Evolutionary conservation across 2,888 invertebrate species (phyloP), one percentile per base, ranked within the genome.

Genomic region (Latrodectus elegans): DNA sequence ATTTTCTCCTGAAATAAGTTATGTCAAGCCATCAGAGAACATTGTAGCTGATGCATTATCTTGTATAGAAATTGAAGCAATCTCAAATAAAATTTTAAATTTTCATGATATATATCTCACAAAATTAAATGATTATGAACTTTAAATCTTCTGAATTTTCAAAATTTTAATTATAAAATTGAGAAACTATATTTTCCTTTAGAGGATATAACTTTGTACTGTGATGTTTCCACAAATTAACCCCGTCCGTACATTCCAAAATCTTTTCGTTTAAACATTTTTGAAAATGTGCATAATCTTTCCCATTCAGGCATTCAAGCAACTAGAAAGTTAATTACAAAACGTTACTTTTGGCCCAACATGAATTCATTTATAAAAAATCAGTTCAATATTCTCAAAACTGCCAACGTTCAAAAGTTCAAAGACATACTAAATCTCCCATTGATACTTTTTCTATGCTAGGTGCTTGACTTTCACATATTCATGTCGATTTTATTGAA

Each of bases 361-460:
- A 22, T 22, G 22, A 22, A 22, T 22, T 22, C 22, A 22, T 22
- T 22, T 22, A 22, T n/a, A 22, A 22, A 1, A 14, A 38, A 12
- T 49, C 10, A 0, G 65, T 64, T 11, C 51, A 17, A n/a, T n/a
- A 51, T 17, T 67, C 55, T 52, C 38, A 60, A 49, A 15, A 22
- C 15, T 71, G 70, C 15, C 64, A 49, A n/a, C 17, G 64, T 52
- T 79, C 79, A 10, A 71, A 65, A 65, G 53, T 71, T 38, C 17
- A 53, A 17, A 15, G 49, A 49, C 51, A 79, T 11, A 71, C 71
- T 14, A 79, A 79, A 71, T 51, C 79, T 53, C 17, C 70, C 11
- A 60, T 73, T 14, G 12, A 65, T 12, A 81, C 65, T 4, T 81
- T 81, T 67, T 8, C 73, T 11, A 26, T 81, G 38, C 64, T 60